phyloP scores from a whole-genome alignment of 2,797 vertebrate species.

The Erpetoichthys calabaricus region DNA sequence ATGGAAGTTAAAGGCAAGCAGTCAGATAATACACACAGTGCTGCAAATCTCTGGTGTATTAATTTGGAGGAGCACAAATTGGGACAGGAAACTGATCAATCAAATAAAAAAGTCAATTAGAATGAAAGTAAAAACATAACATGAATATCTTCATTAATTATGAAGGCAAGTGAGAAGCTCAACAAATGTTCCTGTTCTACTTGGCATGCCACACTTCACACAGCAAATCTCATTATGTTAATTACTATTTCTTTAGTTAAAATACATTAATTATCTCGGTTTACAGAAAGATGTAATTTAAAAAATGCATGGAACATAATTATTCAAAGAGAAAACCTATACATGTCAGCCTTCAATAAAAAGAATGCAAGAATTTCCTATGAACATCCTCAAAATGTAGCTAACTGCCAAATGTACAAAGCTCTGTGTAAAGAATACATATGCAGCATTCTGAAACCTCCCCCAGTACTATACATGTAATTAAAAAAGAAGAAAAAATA shows the following conservation, averaged over 20 bases:
- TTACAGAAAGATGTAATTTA: slow-evolving; percentile 18
- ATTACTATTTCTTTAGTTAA: slow-evolving; percentile 35
- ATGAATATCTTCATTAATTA: slow-evolving; percentile 4
- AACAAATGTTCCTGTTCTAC: slow-evolving; percentile 19
- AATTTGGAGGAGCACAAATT: not conserved
- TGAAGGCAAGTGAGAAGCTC: slow-evolving; percentile 18
- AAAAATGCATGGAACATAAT: slow-evolving; percentile 22
- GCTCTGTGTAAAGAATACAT: no score
- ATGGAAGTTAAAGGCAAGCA: not conserved
- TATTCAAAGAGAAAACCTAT: slow-evolving; percentile 17
- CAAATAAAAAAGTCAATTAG: not conserved
- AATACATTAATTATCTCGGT: slow-evolving; percentile 34
- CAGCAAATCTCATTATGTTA: slow-evolving; percentile 43
- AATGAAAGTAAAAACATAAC: slow-evolving; percentile 9
- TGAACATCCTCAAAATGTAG: no score
- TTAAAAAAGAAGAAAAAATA: no score
- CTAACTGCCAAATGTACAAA: no score
- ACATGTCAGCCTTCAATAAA: not conserved
- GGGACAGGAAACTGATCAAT: not conserved
- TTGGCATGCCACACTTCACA: slow-evolving; percentile 31
- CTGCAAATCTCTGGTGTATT: not conserved
- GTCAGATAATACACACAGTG: not conserved
- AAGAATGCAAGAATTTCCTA: no score
- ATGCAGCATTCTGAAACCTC: no score
- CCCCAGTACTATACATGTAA: no score